A percentile compares a stretch with the other conserved stretches of the same genome.
These are phyloP conservation scores for Lateolabrax maculatus DNA, from an alignment of 2,797 vertebrate genomes.

Conservation along the genomic window DNA sequence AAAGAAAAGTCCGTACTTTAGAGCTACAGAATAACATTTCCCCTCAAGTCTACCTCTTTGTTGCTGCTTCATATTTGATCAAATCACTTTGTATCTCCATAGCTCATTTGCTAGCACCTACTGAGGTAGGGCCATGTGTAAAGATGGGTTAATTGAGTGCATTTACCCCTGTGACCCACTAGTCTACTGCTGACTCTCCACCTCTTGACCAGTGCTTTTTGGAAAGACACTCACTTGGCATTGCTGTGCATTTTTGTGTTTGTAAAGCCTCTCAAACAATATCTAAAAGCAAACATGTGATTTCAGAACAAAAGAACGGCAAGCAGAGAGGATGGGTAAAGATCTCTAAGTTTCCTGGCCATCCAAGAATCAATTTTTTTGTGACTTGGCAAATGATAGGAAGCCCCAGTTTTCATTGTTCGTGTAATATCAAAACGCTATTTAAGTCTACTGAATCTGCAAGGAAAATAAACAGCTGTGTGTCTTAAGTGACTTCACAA, in stretches of 20 bases:
- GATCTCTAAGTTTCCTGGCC: neutral
- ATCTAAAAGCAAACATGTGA: neutral
- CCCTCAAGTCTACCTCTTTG: slow-evolving; percentile 15
- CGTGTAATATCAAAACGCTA: slow-evolving; percentile 16
- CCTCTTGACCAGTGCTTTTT: slow-evolving; percentile 15
- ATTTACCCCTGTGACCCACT: slow-evolving; percentile 39
- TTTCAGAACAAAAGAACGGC: neutral
- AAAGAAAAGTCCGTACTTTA: slow-evolving; percentile 12
- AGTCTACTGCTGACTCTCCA: slow-evolving; percentile 33
- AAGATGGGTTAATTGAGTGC: slow-evolving; percentile 72
- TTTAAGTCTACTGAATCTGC: slow-evolving; percentile 14
- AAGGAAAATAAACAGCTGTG: slow-evolving; percentile 14
- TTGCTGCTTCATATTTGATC: slow-evolving; percentile 57
- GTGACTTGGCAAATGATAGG: slow-evolving; percentile 3
- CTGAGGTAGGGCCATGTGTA: slow-evolving; percentile 40
- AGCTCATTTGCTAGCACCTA: slow-evolving; percentile 64
- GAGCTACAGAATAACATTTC: slow-evolving; percentile 33
- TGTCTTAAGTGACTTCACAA: slow-evolving; percentile 14
- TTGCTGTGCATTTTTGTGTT: slow-evolving; percentile 15
- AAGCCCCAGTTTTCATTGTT: slow-evolving; percentile 17
- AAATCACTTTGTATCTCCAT: slow-evolving; percentile 58
- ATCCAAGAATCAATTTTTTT: neutral
- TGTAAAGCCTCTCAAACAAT: neutral
- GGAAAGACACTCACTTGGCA: neutral
- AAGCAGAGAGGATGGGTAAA: slow-evolving; percentile 6